A percentile compares a stretch with the other conserved stretches of the same genome.
Conservation (phyloP, 2,888 invertebrate genomes). For the Drosophila ustulata region DNA sequence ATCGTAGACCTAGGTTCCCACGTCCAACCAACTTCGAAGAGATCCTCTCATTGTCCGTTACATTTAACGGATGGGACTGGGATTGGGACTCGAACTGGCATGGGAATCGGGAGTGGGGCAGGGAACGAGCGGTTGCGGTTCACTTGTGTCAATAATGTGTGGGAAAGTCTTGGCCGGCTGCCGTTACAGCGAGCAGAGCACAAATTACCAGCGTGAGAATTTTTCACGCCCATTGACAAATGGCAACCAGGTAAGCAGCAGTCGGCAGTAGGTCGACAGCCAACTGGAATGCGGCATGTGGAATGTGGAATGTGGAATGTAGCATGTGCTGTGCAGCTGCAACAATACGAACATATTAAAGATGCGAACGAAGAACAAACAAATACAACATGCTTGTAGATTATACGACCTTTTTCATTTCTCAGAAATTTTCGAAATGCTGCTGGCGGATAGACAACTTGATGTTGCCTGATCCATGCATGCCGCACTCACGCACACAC, state of each 20-base stretch:
- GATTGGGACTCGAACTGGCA: not conserved
- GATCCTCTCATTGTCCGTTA: slow-evolving; percentile 31
- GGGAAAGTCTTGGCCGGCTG: slow-evolving; percentile 60
- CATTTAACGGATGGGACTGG: slow-evolving; percentile 52
- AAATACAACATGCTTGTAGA: slow-evolving; percentile 3
- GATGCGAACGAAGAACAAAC: slow-evolving; percentile 15
- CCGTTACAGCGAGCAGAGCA: slow-evolving; percentile 50
- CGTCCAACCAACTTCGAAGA: slow-evolving; percentile 12
- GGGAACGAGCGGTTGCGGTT: slow-evolving; percentile 34
- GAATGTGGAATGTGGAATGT: slow-evolving; percentile 3
- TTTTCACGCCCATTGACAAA: slow-evolving; percentile 47
- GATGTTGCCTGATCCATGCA: slow-evolving; percentile 9
- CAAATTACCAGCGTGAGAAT: slow-evolving; percentile 63
- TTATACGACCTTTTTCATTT: slow-evolving; percentile 13
- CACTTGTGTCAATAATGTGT: slow-evolving; percentile 58
- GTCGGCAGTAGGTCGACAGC: slow-evolving; percentile 7
- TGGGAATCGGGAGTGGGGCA: not conserved
- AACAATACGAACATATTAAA: slow-evolving; percentile 1
- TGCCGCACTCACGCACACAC: slow-evolving; percentile 4
- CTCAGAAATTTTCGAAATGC: slow-evolving; percentile 1
- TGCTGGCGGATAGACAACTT: not conserved
- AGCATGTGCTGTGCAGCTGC: slow-evolving; percentile 2
- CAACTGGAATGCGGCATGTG: not conserved
- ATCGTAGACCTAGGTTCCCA: slow-evolving; percentile 38
- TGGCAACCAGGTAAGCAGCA: slow-evolving; percentile 60